Conservation (phyloP, 2,113 vertebrate genomes). For the Electrona antarctica region DNA sequence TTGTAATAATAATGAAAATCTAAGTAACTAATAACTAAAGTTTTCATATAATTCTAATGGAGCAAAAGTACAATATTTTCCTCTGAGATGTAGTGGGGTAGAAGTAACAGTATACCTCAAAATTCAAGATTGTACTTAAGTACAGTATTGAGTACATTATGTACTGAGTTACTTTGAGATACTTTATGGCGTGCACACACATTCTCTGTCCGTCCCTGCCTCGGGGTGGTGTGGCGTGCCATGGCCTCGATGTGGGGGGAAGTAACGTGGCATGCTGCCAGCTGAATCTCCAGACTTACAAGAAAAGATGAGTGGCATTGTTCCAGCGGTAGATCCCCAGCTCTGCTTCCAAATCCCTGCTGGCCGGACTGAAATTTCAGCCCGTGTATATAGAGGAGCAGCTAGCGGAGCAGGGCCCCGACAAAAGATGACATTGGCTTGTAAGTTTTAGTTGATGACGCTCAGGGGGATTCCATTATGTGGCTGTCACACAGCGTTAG, state of each 20-base stretch:
- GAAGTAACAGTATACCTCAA: too few relatives aligned
- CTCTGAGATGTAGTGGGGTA: too few relatives aligned
- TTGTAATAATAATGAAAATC: too few relatives aligned
- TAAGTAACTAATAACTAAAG: too few relatives aligned
- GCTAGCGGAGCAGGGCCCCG: conserved; percentile 64
- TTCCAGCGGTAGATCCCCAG: conserved; percentile 63
- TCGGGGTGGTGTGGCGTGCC: background rate
- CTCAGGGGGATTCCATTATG: conserved; percentile 82
- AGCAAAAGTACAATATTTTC: too few relatives aligned
- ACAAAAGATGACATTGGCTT: conserved; percentile 84
- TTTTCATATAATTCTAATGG: too few relatives aligned
- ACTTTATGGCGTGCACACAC: too few relatives aligned
- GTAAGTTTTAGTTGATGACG: conserved; percentile 71
- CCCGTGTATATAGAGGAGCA: conserved; percentile 63
- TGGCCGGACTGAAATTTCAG: conserved; percentile 74
- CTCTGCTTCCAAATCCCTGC: conserved; percentile 76
- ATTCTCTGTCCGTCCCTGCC: background rate
- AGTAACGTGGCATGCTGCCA: conserved; percentile 50
- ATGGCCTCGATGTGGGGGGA: conserved; percentile 2
- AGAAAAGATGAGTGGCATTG: conserved; percentile 63
- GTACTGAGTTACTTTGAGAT: too few relatives aligned
- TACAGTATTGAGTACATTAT: too few relatives aligned
- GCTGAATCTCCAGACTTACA: conserved; percentile 54
- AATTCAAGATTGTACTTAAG: too few relatives aligned
- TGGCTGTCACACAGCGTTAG: conserved; percentile 83